Base-by-base conservation (phyloP, 2,888 invertebrate species). In the Myopa testacea region DNA sequence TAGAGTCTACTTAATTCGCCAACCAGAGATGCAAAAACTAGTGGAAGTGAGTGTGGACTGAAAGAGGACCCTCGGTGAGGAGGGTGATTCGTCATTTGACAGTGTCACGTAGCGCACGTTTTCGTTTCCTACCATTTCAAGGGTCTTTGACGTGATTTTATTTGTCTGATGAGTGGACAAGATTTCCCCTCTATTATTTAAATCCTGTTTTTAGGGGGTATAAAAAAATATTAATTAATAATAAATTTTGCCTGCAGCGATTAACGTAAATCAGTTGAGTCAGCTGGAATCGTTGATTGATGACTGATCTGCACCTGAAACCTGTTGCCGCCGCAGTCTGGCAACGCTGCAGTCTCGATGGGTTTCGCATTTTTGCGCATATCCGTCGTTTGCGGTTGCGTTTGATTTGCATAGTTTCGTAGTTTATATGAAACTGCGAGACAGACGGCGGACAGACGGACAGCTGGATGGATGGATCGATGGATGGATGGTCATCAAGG, bases 1-100 rank as follows among this genome's bases (percentile, higher is more conserved):
- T 65, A 60, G 60, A 69, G 50, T 75, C 58, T 68, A 58, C 60
- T 58, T 75, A 75, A 68, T 75, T 55, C 45, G 68, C 69, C 68
- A 60, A 60, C n/a, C 58, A 19, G 34, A 10, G 40, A 10, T 19
- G 55, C 19, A 63, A 16, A 50, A 45, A 63, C 19, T 26, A n/a
- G 16, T 19, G 38, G 52, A 19, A 37, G 38, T 2, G 62, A 60
- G n/a, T 16, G 38, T 40, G 60, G 38, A 38, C 16, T 14, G 40
- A 4, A 72, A 34, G 19, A 6, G 16, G 60, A 60, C 6, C n/a
- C 2, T 7, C 63, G 4, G 26, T n/a, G 58, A 60, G 58, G 19
- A 34, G 45, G 37, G 67, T 34, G 75, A 67, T 19, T 75, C 67
- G 75, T 55, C 75, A 50, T 38, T 52, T 37, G 12, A 4, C 6